Conservation (phyloP, 2,888 invertebrate species). For the Pyrgus malvae region DNA sequence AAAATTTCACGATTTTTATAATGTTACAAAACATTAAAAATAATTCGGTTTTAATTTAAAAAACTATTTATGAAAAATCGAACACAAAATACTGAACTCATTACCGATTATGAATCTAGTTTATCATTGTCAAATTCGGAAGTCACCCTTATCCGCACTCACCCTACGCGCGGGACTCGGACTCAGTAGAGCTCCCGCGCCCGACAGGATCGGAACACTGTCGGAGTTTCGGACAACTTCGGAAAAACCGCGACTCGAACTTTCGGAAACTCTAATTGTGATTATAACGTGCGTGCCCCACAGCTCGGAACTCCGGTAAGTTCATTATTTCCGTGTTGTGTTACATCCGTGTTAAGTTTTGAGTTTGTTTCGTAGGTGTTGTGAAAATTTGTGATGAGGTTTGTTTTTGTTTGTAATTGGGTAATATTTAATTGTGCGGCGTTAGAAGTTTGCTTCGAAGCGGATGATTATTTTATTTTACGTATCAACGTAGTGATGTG, state of each 20-base stretch:
- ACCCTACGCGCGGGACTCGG: conserved; percentile 13
- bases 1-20: too few species aligned
- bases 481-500: too few species aligned
- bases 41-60: background rate
- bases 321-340: conserved; percentile 26
- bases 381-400: background rate
- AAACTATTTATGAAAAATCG: background rate
- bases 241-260: conserved; percentile 22
- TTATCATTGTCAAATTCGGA: conserved; percentile 33
- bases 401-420: too few species aligned
- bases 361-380: background rate
- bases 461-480: too few species aligned
- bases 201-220: conserved; percentile 32
- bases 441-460: too few species aligned
- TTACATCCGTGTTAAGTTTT: conserved; percentile 9
- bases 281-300: conserved; percentile 32
- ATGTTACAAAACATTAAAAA: too few species aligned
- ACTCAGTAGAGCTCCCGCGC: conserved; percentile 38
- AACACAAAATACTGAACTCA: background rate
- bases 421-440: too few species aligned
- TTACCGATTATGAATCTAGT: background rate
- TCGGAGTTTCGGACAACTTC: conserved; percentile 28
- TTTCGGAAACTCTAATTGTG: conserved; percentile 33
- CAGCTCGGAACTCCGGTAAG: conserved; percentile 32
- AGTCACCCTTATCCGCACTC: conserved; percentile 35